Evolutionary conservation across 2,113 vertebrate species (phyloP), one percentile per base, ranked within the genome.

Genomic region (Gymnobelideus leadbeateri): DNA sequence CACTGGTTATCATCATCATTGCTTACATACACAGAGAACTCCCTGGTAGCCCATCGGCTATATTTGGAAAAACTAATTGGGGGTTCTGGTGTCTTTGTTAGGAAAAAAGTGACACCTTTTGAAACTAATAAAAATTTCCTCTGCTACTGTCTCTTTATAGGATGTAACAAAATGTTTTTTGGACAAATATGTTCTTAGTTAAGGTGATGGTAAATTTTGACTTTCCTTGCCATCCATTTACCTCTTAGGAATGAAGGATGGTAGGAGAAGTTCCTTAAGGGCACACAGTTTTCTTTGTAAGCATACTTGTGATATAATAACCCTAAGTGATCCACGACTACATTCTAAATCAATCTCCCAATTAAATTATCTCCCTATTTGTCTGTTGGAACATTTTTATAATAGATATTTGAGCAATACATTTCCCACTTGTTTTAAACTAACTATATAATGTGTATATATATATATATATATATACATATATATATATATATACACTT

Each of bases 11-110:
- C 97, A 93, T 96, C 97, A 96, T 96, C 98, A 92, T 93, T 97
- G 98, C 98, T 98, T 98, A 97, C 96, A 97, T 37, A 95, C 77
- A 96, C 94, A 91, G 54, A 98, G 96, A 98, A 96, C 94, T 97
- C 97, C 92, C 94, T 97, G 55, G 51, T 96, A 98, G 97, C 97
- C 97, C 96, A 92, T 50, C 97, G 97, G 92, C 98, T 99, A 98
- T 98, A 98, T 99, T 98, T 98, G 98, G 98, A 98, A 98, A 97
- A 98, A 98, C 98, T 98, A 99, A 99, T 99, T 99, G 98, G 98
- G 98, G 98, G 97, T 98, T 98, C 98, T 97, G 97, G 98, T 98
- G 97, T 98, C 98, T 99, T 98, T 98, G 97, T 98, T 98, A 98
- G 97, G 96, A 98, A 98, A 97, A 49, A 98, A 98, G 94, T 98